A percentile compares a stretch with the other conserved stretches of the same genome.
Conservation (phyloP, 2,113 vertebrate genomes). For the Oplegnathus fasciatus region DNA sequence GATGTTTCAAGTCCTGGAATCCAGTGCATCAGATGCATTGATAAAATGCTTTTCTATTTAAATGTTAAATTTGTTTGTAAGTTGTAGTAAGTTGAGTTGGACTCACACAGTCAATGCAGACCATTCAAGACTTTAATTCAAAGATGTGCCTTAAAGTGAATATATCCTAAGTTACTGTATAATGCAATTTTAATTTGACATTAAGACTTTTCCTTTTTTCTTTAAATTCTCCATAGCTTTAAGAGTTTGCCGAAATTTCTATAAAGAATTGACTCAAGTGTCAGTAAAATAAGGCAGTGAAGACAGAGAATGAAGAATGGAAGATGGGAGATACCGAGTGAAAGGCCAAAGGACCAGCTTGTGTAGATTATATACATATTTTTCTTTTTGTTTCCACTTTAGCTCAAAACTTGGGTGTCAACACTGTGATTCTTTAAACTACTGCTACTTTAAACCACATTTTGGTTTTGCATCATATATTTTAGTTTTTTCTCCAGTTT, state of each 20-base stretch:
- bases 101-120: not conserved
- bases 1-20: not conserved
- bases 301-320: not conserved
- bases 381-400: conserved; percentile 6
- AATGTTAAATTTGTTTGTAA: conserved; percentile 17
- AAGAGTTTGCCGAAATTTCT: not conserved
- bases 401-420: conserved; percentile 7
- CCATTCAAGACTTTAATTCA: conserved; percentile 18
- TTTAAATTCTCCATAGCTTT: not conserved
- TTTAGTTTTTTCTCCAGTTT: conserved; percentile 25
- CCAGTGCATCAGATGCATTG: not conserved
- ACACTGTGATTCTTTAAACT: conserved; percentile 54
- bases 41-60: conserved; percentile 34
- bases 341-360: conserved; percentile 15
- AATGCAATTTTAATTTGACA: conserved; percentile 7
- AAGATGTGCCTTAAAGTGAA: conserved; percentile 75
- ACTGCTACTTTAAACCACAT: conserved; percentile 43
- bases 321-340: not conserved
- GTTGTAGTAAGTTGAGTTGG: not conserved
- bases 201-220: not conserved
- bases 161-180: conserved; percentile 26
- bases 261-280: not conserved
- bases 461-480: not conserved
- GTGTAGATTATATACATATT: not conserved
- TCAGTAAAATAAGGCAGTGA: not conserved